Evolutionary conservation across 2,113 vertebrate genomes (phyloP), one percentile per base, ranked within the genome.

Genomic region (Alaudala cheleensis): DNA sequence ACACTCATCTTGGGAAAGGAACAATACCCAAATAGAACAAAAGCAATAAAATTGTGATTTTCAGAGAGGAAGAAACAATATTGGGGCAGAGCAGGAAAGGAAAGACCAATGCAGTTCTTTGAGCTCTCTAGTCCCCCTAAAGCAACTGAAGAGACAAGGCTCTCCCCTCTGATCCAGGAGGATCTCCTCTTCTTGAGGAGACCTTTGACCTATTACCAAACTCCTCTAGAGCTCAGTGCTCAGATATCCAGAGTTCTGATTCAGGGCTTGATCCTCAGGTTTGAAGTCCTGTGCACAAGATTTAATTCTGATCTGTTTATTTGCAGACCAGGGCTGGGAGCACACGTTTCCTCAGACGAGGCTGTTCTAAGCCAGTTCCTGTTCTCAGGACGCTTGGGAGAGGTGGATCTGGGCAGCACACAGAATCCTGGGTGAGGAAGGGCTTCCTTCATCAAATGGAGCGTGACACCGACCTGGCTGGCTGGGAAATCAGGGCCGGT

Each of bases 321-420:
- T 61, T 40, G 26, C 49, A 60, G 58, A 24, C 21, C 25, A 40
- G 34, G 21, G 3, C 22, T 88, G 29, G 33, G 49, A 70, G 40
- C 5, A 14, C 25, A 40, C 18, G 1, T 42, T 64, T 47, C 19
- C 17, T 40, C 61, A 34, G 18, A 5, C 1, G 0, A 14, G 23
- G 15, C 2, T 50, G n/a, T 57, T 53, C 12, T 53, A 25, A 45
- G 25, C 23, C 25, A 49, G 11, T 5, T 50, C 0, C 0, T n/a
- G 25, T 23, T 87, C 74, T 17, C 49, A n/a, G 84, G 49, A 53
- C 34, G 7, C 25, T 60, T 0, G 1, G 58, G 24, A 91, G 50
- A 82, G 21, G 33, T 22, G 26, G 14, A 73, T 57, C 53, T 69
- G 56, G 14, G 50, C 42, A 24, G 25, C 4, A 2, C 39, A 21